Percentiles rank a stretch among this genome's conserved stretches.
Evolutionary conservation across 2,888 invertebrate species (phyloP).

Genomic region (Drosophila meridionalis): DNA sequence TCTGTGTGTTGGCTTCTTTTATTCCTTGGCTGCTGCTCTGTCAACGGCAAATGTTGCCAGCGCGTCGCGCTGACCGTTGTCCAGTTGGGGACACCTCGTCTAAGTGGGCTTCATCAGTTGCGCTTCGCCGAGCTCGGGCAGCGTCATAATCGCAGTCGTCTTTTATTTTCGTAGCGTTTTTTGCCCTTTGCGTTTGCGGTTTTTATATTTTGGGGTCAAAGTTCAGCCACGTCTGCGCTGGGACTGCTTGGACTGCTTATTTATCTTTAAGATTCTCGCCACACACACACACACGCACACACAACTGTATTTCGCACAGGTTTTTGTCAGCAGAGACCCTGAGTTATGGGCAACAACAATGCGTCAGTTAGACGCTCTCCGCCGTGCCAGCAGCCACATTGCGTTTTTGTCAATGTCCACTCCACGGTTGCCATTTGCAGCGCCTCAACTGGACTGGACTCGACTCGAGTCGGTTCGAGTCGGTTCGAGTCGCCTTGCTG

Average conservation of each 20-base stretch:
- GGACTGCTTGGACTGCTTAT: conserved; percentile 68
- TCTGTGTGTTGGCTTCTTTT: conserved; percentile 29
- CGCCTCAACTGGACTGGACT: conserved; percentile 39
- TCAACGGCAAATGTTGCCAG: conserved; percentile 76
- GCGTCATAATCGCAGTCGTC: conserved; percentile 71
- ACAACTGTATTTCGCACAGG: conserved; percentile 57
- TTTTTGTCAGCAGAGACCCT: conserved; percentile 52
- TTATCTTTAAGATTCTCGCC: conserved; percentile 83
- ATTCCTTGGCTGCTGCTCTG: conserved; percentile 61
- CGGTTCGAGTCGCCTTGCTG: conserved; percentile 21
- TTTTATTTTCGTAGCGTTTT: conserved; percentile 39
- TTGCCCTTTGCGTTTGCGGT: conserved; percentile 61
- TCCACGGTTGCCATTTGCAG: conserved; percentile 72
- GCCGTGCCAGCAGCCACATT: conserved; percentile 40
- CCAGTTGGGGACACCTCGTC: conserved; percentile 65
- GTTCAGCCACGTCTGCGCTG: conserved; percentile 67
- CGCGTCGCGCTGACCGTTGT: conserved; percentile 64
- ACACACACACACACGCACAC: conserved; percentile 19
- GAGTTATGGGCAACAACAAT: conserved; percentile 82
- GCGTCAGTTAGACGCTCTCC: conserved; percentile 69
- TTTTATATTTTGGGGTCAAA: conserved; percentile 79
- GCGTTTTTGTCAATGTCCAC: conserved; percentile 82
- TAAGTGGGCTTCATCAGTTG: conserved; percentile 83
- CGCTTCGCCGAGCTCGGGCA: conserved; percentile 73
- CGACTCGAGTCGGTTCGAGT: conserved; percentile 34